Percentiles rank a stretch among this genome's conserved stretches.
phyloP scores from a whole-genome alignment of 2,113 vertebrate species.

The Copsychus sechellarum region DNA sequence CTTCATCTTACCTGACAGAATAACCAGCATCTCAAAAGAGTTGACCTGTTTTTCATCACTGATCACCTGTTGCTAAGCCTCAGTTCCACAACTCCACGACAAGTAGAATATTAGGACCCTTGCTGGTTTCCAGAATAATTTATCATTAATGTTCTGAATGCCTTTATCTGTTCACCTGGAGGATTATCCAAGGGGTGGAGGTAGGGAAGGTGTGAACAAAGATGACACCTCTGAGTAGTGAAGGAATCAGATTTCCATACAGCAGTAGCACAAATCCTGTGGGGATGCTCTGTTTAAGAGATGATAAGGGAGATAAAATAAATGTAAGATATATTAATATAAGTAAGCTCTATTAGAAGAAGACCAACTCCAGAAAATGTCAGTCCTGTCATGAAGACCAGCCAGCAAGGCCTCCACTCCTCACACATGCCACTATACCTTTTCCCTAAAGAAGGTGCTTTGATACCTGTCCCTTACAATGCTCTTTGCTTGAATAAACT shows the following conservation, averaged over 20 bases:
- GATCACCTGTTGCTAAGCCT: neutral
- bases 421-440: fast-evolving
- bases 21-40: neutral
- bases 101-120: neutral
- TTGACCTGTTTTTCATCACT: neutral
- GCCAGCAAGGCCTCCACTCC: neutral
- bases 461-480: neutral
- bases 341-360: neutral
- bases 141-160: neutral
- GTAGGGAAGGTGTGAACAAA: neutral
- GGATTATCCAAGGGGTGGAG: neutral
- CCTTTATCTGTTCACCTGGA: neutral
- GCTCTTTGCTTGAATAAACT: neutral
- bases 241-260: neutral
- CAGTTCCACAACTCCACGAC: neutral
- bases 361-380: neutral
- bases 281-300: neutral
- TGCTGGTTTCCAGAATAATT: neutral
- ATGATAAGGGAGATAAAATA: neutral
- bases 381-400: neutral
- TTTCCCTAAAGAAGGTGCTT: neutral
- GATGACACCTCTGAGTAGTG: neutral
- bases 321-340: neutral
- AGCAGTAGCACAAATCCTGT: neutral
- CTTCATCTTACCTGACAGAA: neutral